Base-by-base conservation (phyloP, 2,113 vertebrate genomes). In the Dipodomys spectabilis region DNA sequence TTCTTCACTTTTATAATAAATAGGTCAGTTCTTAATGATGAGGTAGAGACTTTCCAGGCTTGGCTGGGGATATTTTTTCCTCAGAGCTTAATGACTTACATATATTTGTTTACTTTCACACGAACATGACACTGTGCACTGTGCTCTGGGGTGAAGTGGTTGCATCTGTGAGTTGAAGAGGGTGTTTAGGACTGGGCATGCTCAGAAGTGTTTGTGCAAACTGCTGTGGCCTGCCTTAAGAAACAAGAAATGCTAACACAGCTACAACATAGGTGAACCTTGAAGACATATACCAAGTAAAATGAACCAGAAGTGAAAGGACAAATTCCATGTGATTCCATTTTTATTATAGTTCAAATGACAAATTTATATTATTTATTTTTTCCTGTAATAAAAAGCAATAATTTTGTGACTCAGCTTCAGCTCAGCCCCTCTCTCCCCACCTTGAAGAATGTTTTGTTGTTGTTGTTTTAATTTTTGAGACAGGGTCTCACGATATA, bases 1-100 rank as follows among this genome's bases (percentile, higher is more conserved):
- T 91, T 79, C 81, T 25, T 27, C 16, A 44, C 86, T 45, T 84
- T 95, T 94, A 60, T 45, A 91, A 60, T 73, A 64, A 72, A 64
- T 65, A 60, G 39, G 57, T 87, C 10, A 20, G 44, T 84, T 81
- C 28, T 74, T 94, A 84, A n/a, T 67, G 77, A 87, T 13, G 19
- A 90, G 82, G 32, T 39, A 68, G 64, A 78, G 57, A 27, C 88
- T 69, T 88, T 64, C 77, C 57, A 78, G 27, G 57, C 35, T 45
- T 82, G 53, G n/a, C 5, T 45, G 39, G 53, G 30, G 16, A 44
- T 23, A 71, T 6, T 28, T 49, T 80, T 57, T 30, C 35, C 82
- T 72, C 22, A 30, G 32, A 71, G 20, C 53, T 57, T 35, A 32
- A 65, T 44, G 27, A 82, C 49, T 60, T 32, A 35, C 20, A 30